Conservation (phyloP, 2,113 vertebrate genomes). For the Ancistrus triradiatus region DNA sequence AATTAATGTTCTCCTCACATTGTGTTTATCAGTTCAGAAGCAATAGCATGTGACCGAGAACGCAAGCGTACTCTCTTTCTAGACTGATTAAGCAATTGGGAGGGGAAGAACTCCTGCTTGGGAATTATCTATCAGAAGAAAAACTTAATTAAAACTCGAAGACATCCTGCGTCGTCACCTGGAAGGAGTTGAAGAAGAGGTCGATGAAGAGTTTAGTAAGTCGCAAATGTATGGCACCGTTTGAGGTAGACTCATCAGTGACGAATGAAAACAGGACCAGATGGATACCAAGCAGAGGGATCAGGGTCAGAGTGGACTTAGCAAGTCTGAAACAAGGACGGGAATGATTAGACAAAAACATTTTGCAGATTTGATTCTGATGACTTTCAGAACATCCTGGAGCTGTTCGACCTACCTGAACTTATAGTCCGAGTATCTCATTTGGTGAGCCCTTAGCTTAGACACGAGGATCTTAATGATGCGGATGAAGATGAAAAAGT, state of each 20-base stretch:
- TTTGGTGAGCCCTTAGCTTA: constrained; percentile 88
- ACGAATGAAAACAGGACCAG: constrained; percentile 86
- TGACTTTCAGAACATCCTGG: no score
- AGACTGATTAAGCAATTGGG: no score
- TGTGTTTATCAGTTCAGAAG: no score
- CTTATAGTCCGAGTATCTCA: constrained; percentile 92
- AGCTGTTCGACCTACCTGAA: constrained; percentile 78
- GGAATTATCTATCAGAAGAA: no score
- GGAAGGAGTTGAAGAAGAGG: constrained; percentile 92
- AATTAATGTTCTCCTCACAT: no score
- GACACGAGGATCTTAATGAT: constrained; percentile 87
- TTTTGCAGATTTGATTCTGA: no score
- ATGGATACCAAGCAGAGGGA: constrained; percentile 91
- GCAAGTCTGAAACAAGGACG: constrained; percentile 79
- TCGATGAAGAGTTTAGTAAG: constrained; percentile 88
- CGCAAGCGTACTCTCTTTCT: no score
- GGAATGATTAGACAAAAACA: no score
- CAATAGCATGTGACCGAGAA: no score
- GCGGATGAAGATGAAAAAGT: constrained; percentile 89
- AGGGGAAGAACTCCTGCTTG: no score
- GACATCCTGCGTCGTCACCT: constrained; percentile 78
- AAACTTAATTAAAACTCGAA: no score
- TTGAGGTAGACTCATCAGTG: constrained; percentile 80
- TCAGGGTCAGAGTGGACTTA: constrained; percentile 90
- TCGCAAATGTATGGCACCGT: constrained; percentile 75